A percentile compares a stretch with the other conserved stretches of the same genome.
phyloP scores from a whole-genome alignment of 2,888 invertebrate genomes.

The Lymantria monacha region DNA sequence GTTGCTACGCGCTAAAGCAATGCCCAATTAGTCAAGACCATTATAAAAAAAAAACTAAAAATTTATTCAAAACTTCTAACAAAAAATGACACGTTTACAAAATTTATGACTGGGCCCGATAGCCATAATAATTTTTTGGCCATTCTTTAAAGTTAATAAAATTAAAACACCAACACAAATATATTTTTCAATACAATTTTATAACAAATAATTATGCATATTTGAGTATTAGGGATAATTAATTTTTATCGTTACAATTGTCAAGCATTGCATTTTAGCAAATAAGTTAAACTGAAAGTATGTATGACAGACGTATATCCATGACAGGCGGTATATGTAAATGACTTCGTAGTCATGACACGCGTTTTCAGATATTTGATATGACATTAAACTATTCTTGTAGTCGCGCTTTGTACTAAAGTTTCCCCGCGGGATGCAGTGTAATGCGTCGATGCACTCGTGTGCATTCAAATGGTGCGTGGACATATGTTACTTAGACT shows the following conservation, averaged over 20 bases:
- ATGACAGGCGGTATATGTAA: conserved; percentile 16
- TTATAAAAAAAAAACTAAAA: conserved; percentile 44
- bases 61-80: conserved; percentile 60
- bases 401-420: conserved; percentile 38
- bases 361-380: conserved; percentile 67
- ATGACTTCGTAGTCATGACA: conserved; percentile 37
- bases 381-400: conserved; percentile 78
- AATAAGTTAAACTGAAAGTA: not conserved
- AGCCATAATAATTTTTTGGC: conserved; percentile 61
- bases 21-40: conserved; percentile 72
- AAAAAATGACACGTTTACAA: conserved; percentile 64
- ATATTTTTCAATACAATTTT: too few relatives aligned
- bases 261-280: not conserved
- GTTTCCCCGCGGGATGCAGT: conserved; percentile 43
- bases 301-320: conserved; percentile 4
- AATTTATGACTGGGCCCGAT: conserved; percentile 64
- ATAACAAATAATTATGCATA: too few relatives aligned
- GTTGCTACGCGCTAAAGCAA: conserved; percentile 55
- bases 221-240: too few relatives aligned
- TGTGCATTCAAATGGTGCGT: conserved; percentile 78
- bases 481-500: conserved; percentile 69
- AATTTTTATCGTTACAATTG: conserved; percentile 5
- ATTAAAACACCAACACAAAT: conserved; percentile 55
- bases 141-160: conserved; percentile 69
- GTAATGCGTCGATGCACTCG: conserved; percentile 56